Percentiles rank a stretch among this genome's conserved stretches.
phyloP scores from a whole-genome alignment of 2,888 invertebrate species.

The Conus canariensis region DNA sequence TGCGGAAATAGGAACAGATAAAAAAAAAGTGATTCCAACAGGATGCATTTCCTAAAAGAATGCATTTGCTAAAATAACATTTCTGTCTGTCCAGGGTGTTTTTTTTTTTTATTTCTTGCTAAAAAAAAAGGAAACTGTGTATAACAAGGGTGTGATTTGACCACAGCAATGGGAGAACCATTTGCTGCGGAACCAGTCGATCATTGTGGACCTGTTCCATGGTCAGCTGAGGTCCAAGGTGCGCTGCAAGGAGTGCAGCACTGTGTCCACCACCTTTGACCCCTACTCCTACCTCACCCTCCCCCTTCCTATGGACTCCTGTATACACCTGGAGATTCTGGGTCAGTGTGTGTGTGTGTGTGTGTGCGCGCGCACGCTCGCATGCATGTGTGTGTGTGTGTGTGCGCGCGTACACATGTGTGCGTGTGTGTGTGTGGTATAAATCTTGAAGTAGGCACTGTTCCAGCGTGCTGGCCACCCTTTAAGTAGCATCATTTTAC shows the following conservation, averaged over 20 bases:
- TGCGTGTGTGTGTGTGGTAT: no score
- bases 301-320: slow-evolving; percentile 94
- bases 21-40: no score
- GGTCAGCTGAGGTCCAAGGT: slow-evolving; percentile 94
- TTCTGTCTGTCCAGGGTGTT: neutral
- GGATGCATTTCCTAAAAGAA: neutral
- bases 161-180: slow-evolving; percentile 87
- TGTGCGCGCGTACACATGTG: no score
- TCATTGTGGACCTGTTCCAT: slow-evolving; percentile 93
- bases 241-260: slow-evolving; percentile 89
- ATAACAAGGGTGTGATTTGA: no score
- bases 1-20: no score
- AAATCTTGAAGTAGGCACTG: no score
- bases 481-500: no score
- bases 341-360: slow-evolving; percentile 80
- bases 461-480: no score
- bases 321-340: slow-evolving; percentile 87
- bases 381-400: neutral
- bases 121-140: no score
- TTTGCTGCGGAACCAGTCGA: slow-evolving; percentile 89
- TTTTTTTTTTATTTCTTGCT: no score
- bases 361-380: neutral
- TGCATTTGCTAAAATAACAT: neutral
- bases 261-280: slow-evolving; percentile 93
- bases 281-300: slow-evolving; percentile 94